Base-by-base conservation (phyloP, 2,888 invertebrate genomes). In the Melieria crassipennis region DNA sequence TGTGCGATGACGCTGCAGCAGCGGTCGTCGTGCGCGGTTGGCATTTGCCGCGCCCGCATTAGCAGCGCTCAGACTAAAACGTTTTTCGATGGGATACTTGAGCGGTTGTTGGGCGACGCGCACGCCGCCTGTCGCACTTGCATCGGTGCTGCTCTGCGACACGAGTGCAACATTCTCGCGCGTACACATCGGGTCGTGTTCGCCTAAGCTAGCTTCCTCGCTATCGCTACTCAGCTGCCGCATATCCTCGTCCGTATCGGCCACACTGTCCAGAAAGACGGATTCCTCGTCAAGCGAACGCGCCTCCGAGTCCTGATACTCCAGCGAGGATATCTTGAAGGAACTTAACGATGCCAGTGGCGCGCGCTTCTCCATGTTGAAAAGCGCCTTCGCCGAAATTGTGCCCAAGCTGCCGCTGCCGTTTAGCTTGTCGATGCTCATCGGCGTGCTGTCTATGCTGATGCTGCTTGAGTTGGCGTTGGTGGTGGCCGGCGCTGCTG, bases 181-280 rank as follows among this genome's bases (percentile, higher is more conserved):
- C 56, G 70, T 71, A 58, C 67, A 63, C 48, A 68, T 69, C 4
- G 78, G 76, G 42, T 69, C 77, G 47, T 71, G 76, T 63, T 78
- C 80, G 10, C 77, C 76, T 11, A 79, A 73, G 74, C 82, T 84
- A 30, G 79, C 88, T 72, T 91, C 91, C 77, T 93, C 94, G 81
- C 93, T 94, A 82, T 94, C 94, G 55, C 94, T 94, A 73, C 94
- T 94, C 83, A 94, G 92, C 80, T 93, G 93, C 81, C 93, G 94
- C 79, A 94, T 92, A 81, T 94, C 94, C 81, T 94, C 94, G 83
- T 95, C 94, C 13, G 95, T 95, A 79, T 94, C 94, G 76, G 88
- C 88, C 50, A 87, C 88, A 73, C 91, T 92, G 82, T 93, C 92
- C 70, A 91, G 89, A 85, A 94, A 95, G 72, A 95, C 94, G 30